Evolutionary conservation across 2,888 invertebrate species (phyloP).

Genomic region (Oligia latruncula): DNA sequence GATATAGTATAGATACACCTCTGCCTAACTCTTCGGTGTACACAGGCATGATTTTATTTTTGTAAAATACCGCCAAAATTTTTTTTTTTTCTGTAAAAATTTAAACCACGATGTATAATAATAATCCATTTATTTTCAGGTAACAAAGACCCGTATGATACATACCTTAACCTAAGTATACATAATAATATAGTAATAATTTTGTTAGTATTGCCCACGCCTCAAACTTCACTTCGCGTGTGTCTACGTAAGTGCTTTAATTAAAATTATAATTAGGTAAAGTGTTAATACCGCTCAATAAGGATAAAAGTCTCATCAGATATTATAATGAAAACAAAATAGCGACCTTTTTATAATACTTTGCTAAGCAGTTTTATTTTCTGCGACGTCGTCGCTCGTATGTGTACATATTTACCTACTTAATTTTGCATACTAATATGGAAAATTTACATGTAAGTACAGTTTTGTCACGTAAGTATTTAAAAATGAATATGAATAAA

Average conservation of each 20-base stretch:
- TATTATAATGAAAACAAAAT: conserved; percentile 47
- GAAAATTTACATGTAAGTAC: conserved; percentile 8
- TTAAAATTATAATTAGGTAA: conserved; percentile 38
- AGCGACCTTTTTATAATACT: conserved; percentile 29
- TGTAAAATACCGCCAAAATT: background rate
- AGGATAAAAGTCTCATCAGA: conserved; percentile 21
- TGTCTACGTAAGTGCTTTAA: conserved; percentile 4
- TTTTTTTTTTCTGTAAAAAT: background rate
- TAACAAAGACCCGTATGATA: too few relatives aligned
- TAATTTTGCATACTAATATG: conserved; percentile 34
- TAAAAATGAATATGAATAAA: background rate
- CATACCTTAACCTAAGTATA: too few relatives aligned
- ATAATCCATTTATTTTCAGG: too few relatives aligned
- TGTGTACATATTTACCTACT: conserved; percentile 9
- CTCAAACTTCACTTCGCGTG: conserved; percentile 6
- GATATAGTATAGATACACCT: too few relatives aligned
- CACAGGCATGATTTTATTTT: background rate
- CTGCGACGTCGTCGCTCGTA: conserved; percentile 5
- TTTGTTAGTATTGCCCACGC: too few relatives aligned
- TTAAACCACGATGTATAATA: background rate
- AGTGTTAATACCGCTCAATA: conserved; percentile 19
- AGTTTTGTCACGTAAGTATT: conserved; percentile 7
- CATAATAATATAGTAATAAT: too few relatives aligned
- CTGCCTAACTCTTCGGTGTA: background rate
- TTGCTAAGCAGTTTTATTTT: conserved; percentile 22